phyloP scores from a whole-genome alignment of 2,888 invertebrate genomes.

The Diadromus collaris region DNA sequence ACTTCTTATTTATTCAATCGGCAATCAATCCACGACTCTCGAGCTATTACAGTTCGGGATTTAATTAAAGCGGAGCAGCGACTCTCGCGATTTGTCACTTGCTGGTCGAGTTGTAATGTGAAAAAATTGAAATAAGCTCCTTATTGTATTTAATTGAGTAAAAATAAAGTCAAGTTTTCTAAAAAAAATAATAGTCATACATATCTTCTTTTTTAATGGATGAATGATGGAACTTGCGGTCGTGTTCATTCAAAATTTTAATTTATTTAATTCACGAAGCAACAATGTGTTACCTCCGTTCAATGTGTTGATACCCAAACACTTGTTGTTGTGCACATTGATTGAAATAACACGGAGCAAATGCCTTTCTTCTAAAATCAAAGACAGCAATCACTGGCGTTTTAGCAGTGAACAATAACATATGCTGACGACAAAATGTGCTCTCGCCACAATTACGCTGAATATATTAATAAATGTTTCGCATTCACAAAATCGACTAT shows the following conservation, averaged over 20 bases:
- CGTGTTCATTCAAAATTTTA: slow-evolving; percentile 30
- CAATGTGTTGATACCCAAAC: slow-evolving; percentile 36
- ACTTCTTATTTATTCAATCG: slow-evolving; percentile 48
- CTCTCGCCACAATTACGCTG: slow-evolving; percentile 8
- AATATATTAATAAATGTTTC: slow-evolving; percentile 56
- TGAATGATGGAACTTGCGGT: slow-evolving; percentile 3
- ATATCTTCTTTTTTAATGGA: not conserved
- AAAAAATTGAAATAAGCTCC: slow-evolving; percentile 40
- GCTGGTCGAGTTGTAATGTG: slow-evolving; percentile 68
- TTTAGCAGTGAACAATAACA: slow-evolving; percentile 4
- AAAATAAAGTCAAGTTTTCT: slow-evolving; percentile 52
- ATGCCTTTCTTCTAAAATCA: slow-evolving; percentile 30
- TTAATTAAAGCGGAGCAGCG: slow-evolving; percentile 32
- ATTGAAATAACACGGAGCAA: slow-evolving; percentile 38
- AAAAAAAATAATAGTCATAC: slow-evolving; percentile 5
- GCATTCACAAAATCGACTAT: not conserved
- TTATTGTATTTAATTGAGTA: slow-evolving; percentile 47
- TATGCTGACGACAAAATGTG: slow-evolving; percentile 22
- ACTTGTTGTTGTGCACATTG: slow-evolving; percentile 55
- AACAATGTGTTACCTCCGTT: slow-evolving; percentile 60
- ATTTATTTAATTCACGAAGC: slow-evolving; percentile 64
- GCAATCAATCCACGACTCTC: slow-evolving; percentile 55
- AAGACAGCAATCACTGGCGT: slow-evolving; percentile 48
- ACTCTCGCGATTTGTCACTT: slow-evolving; percentile 60
- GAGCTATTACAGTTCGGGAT: slow-evolving; percentile 44